Base-by-base conservation (phyloP, 53 echinoderm and acorn worm species). In the Patiria pectinifera region DNA sequence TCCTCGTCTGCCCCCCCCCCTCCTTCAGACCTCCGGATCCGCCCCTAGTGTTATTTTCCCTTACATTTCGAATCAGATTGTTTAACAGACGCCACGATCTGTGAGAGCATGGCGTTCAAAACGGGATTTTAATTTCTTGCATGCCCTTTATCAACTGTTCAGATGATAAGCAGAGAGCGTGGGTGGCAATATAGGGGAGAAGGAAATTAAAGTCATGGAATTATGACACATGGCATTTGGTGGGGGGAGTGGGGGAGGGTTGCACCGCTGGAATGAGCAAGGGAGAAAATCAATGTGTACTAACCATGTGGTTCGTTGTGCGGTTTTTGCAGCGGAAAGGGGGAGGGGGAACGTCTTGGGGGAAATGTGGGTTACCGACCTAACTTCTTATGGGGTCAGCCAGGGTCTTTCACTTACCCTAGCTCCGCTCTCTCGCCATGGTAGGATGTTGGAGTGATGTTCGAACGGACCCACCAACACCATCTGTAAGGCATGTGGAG, bases 391-490 rank as follows among this genome's bases (percentile, higher is more conserved):
- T 6, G 62, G 43, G 77, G 11, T 78, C 15, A 77, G 59, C 77
- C 48, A 12, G 59, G 18, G 11, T 7, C 58, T 13, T 80, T 8
- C 16, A 45, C 97, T 91, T 93, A 97, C 97, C 91, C 89, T 95
- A 45, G 99, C 96, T 44, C 99, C 99, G 60, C 88, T 97, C 63
- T 99, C 99, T 86, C 96, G 97, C 99, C 99, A 99, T 6, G 99
- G 99, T 15, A 99, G 93, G 45, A 99, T 97, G 75, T 99, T 99
- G 59, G 99, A 99, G 91, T 99, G 99, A 63, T 99, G 99, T 82
- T 99, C 99, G 48, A 97, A 99, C 13, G 99, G 99, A 15, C 99
- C 99, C 44, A 99, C 99, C 13, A 99, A 89, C 69, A 99, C 99
- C 59, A 96, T 92, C 97, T 97, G 88, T 59, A 71, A 80, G 88